Percentiles rank a stretch among this genome's conserved stretches.
Conservation (phyloP, 2,888 invertebrate species). For the Dione juno region DNA sequence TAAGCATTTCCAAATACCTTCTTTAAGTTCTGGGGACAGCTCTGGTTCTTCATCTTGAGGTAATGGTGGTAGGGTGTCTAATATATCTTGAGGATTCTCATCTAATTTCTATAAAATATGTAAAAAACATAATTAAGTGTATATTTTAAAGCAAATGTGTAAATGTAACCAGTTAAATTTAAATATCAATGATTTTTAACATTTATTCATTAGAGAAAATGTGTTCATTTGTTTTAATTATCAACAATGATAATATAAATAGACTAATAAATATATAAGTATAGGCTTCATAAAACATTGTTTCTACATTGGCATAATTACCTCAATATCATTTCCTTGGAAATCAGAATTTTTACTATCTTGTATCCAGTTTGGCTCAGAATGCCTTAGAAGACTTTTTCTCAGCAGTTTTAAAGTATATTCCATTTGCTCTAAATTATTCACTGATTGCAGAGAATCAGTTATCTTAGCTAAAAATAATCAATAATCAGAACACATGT, state of each 20-base stretch:
- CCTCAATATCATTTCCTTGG: conserved; percentile 41
- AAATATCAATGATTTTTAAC: conserved; percentile 13
- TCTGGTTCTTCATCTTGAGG: conserved; percentile 72
- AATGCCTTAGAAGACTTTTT: conserved; percentile 72
- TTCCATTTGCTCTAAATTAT: conserved; percentile 66
- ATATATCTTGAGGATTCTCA: conserved; percentile 75
- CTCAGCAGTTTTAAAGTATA: conserved; percentile 71
- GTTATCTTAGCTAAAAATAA: neutral
- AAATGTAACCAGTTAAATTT: neutral
- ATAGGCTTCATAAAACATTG: neutral
- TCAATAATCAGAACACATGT: no score
- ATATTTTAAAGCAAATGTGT: neutral
- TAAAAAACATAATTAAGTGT: neutral
- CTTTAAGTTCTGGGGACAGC: conserved; percentile 86
- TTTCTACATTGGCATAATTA: conserved; percentile 19
- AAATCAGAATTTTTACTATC: conserved; percentile 32
- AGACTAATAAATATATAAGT: neutral
- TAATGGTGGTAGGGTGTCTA: conserved; percentile 79
- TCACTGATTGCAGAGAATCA: conserved; percentile 52
- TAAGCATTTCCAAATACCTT: conserved; percentile 75
- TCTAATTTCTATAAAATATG: conserved; percentile 59
- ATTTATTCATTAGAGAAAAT: neutral
- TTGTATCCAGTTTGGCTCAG: conserved; percentile 58
- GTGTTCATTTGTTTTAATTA: neutral
- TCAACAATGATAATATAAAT: neutral